A percentile compares a stretch with the other conserved stretches of the same genome.
Conservation (phyloP, 2,113 vertebrate genomes). For the Dolichotis patagonum region DNA sequence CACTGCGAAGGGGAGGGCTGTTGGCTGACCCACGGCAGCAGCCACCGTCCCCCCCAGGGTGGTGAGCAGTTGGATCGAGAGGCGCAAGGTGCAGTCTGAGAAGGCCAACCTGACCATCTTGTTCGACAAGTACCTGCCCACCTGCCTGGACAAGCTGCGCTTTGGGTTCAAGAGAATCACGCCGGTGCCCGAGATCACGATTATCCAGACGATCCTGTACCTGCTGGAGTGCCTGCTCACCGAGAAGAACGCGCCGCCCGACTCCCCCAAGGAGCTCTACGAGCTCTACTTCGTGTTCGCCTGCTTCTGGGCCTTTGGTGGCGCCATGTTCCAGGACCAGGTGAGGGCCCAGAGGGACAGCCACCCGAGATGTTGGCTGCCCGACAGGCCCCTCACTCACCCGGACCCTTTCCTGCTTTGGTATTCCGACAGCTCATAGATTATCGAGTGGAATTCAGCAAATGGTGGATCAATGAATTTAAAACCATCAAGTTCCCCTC, state of each 20-base stretch:
- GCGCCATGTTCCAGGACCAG: slow-evolving; percentile 90
- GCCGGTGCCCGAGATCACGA: slow-evolving; percentile 83
- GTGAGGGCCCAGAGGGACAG: not conserved
- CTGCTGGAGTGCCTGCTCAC: slow-evolving; percentile 89
- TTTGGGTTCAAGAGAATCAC: slow-evolving; percentile 87
- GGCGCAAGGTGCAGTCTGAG: slow-evolving; percentile 86
- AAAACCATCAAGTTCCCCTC: slow-evolving; percentile 88
- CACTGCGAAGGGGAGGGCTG: rapidly evolving
- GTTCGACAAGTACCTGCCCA: slow-evolving; percentile 90
- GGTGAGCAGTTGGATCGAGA: slow-evolving; percentile 90
- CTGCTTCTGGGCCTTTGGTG: slow-evolving; percentile 89
- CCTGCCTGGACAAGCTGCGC: slow-evolving; percentile 87
- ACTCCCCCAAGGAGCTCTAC: slow-evolving; percentile 87
- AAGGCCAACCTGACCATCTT: slow-evolving; percentile 87
- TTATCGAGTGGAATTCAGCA: slow-evolving; percentile 88
- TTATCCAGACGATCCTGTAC: slow-evolving; percentile 85
- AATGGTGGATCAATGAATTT: slow-evolving; percentile 89
- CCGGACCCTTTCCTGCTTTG: rapidly evolving
- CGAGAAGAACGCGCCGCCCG: slow-evolving; percentile 78
- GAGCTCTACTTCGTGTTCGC: slow-evolving; percentile 89
- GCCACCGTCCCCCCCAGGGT: slow-evolving; percentile 69
- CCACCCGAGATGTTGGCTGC: rapidly evolving
- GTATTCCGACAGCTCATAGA: slow-evolving; percentile 83
- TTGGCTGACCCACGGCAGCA: rapidly evolving
- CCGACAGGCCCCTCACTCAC: rapidly evolving